Percentiles rank a stretch among this genome's conserved stretches.
These are phyloP conservation scores for Chrysolina oricalcia DNA, from an alignment of 2,888 invertebrate species.

Conservation along the genomic window DNA sequence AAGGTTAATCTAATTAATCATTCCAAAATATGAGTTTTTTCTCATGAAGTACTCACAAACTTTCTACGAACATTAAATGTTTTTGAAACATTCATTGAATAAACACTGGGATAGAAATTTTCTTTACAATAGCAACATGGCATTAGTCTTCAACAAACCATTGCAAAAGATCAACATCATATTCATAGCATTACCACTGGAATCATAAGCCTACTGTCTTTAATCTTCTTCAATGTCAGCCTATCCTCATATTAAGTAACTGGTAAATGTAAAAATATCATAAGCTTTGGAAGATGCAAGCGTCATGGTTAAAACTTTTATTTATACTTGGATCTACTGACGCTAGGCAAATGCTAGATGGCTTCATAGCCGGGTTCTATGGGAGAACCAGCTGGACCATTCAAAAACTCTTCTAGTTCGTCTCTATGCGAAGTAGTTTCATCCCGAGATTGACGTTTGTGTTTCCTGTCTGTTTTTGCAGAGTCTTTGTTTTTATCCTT, in stretches of 20 bases:
- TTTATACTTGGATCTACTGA: constrained; percentile 46
- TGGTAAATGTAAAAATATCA: not conserved
- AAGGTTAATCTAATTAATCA: not conserved
- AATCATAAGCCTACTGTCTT: not conserved
- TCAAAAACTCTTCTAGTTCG: constrained; percentile 78
- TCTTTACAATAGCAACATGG: not conserved
- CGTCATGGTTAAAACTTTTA: constrained; percentile 40
- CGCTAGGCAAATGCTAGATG: constrained; percentile 69
- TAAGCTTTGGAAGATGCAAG: constrained; percentile 23
- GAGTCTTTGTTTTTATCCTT: constrained; percentile 75
- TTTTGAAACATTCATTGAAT: not conserved
- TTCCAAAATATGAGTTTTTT: not conserved
- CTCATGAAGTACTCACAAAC: not conserved
- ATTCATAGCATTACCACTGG: not conserved
- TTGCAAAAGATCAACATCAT: not conserved
- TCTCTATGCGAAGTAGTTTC: constrained; percentile 71
- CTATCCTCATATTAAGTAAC: not conserved
- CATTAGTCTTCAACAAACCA: not conserved
- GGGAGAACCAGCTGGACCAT: constrained; percentile 74
- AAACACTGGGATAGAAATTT: not conserved
- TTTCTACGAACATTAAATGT: not conserved
- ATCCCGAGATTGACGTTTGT: constrained; percentile 71
- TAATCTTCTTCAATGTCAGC: not conserved
- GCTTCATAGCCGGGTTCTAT: constrained; percentile 77
- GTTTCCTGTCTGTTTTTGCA: constrained; percentile 68